Evolutionary conservation across 2,888 invertebrate genomes (phyloP).

Genomic region (Cyclophora punctaria): DNA sequence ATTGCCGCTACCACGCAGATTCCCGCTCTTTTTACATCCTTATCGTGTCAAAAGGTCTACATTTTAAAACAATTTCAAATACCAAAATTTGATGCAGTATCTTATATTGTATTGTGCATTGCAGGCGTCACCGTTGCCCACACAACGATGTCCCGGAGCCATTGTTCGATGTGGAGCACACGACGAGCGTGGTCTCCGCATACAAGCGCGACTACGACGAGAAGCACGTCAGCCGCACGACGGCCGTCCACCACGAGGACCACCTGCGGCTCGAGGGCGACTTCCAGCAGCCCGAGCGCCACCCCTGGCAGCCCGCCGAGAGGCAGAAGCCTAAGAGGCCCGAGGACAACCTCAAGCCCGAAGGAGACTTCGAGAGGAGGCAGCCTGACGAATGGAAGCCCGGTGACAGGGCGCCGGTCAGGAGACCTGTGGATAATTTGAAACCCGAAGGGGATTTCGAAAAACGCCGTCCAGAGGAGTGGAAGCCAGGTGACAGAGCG

Average conservation of each 20-base stretch:
- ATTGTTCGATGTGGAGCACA: slow-evolving; percentile 75
- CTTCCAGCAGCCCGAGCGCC: slow-evolving; percentile 72
- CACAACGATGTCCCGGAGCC: slow-evolving; percentile 80
- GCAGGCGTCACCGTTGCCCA: slow-evolving; percentile 89
- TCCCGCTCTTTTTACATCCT: slow-evolving; percentile 53
- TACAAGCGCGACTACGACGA: slow-evolving; percentile 79
- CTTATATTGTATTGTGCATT: neutral
- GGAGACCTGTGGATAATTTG: slow-evolving; percentile 69
- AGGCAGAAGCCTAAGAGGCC: slow-evolving; percentile 72
- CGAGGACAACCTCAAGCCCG: slow-evolving; percentile 76
- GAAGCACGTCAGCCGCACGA: slow-evolving; percentile 77
- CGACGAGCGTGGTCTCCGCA: slow-evolving; percentile 74
- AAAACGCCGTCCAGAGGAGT: slow-evolving; percentile 52
- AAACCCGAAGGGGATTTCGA: slow-evolving; percentile 64
- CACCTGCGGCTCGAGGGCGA: slow-evolving; percentile 83
- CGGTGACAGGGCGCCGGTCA: slow-evolving; percentile 57
- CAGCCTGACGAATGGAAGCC: slow-evolving; percentile 63
- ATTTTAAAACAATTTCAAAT: neutral
- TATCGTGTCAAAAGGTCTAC: slow-evolving; percentile 59
- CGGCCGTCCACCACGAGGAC: slow-evolving; percentile 78
- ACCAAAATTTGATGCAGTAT: neutral
- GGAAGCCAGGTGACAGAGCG: slow-evolving; percentile 62
- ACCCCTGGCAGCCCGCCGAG: slow-evolving; percentile 73
- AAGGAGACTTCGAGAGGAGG: slow-evolving; percentile 67
- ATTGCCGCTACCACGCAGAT: slow-evolving; percentile 53